Evolutionary conservation across 2,888 invertebrate genomes (phyloP).

Genomic region (Acleris cristana): DNA sequence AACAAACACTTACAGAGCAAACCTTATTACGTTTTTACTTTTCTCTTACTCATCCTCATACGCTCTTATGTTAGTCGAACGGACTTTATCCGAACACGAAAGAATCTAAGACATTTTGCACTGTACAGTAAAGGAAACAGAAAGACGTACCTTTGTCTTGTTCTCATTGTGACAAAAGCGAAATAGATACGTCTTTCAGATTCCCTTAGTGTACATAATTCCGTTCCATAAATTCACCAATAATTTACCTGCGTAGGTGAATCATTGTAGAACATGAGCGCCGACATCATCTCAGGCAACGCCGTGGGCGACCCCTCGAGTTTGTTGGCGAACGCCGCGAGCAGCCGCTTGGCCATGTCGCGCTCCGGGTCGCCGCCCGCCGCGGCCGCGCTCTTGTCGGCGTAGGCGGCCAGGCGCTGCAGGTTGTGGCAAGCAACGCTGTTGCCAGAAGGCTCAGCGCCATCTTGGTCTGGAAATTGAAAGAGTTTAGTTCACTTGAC

Average conservation of each 20-base stretch:
- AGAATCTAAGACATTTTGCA: no score
- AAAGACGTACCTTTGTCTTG: no score
- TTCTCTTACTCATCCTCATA: no score
- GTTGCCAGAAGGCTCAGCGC: slow-evolving; percentile 97
- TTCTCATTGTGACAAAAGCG: no score
- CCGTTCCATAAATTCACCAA: not conserved
- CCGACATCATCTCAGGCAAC: slow-evolving; percentile 90
- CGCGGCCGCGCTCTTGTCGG: slow-evolving; percentile 77
- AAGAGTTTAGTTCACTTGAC: not conserved
- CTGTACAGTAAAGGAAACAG: no score
- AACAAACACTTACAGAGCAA: no score
- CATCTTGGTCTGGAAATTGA: slow-evolving; percentile 90
- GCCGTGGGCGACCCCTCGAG: slow-evolving; percentile 87
- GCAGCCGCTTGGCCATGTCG: slow-evolving; percentile 84
- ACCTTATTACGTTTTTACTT: no score
- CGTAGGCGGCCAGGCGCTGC: slow-evolving; percentile 88
- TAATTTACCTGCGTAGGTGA: slow-evolving; percentile 88
- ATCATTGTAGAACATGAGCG: slow-evolving; percentile 87
- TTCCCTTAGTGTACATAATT: not conserved
- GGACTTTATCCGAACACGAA: no score
- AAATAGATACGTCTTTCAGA: no score
- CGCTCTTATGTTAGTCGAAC: no score
- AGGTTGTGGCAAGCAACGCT: slow-evolving; percentile 94
- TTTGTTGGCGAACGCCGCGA: slow-evolving; percentile 85
- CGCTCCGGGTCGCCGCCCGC: slow-evolving; percentile 67